Evolutionary conservation across 2,888 invertebrate genomes (phyloP).

Genomic region (Trichogramma dendrolimi): DNA sequence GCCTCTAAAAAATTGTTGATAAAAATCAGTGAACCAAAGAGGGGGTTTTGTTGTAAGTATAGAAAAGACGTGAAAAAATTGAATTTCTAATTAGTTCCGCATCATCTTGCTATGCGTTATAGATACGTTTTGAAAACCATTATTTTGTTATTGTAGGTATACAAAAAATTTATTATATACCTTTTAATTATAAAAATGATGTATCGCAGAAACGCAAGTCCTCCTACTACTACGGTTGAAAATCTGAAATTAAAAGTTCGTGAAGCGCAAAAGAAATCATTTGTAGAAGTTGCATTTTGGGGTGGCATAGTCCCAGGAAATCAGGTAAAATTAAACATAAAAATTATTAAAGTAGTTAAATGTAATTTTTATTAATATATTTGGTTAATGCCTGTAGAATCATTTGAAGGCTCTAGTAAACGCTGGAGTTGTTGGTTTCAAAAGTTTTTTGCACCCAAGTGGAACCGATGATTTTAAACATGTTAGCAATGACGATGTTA

Average conservation of each 20-base stretch:
- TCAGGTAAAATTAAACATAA: constrained; percentile 49
- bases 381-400: constrained; percentile 47
- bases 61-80: too few relatives aligned
- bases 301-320: constrained; percentile 73
- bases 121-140: neutral
- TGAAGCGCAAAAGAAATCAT: constrained; percentile 58
- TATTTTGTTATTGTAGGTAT: constrained; percentile 14
- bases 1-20: too few relatives aligned
- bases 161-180: neutral
- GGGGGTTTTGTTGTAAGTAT: too few relatives aligned
- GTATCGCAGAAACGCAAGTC: constrained; percentile 62
- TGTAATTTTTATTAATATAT: neutral
- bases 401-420: constrained; percentile 59
- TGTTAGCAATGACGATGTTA: constrained; percentile 58
- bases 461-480: constrained; percentile 68
- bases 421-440: constrained; percentile 70
- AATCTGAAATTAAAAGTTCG: constrained; percentile 61
- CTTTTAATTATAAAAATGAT: neutral
- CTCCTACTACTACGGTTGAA: constrained; percentile 64
- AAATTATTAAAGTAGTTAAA: neutral
- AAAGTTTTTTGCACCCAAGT: constrained; percentile 68
- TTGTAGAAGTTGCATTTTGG: constrained; percentile 73
- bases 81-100: too few relatives aligned
- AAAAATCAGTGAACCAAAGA: too few relatives aligned
- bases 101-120: too few relatives aligned